A percentile compares a stretch with the other conserved stretches of the same genome.
Conservation (phyloP, 2,888 invertebrate species). For the Acanthosepion esculentum region DNA sequence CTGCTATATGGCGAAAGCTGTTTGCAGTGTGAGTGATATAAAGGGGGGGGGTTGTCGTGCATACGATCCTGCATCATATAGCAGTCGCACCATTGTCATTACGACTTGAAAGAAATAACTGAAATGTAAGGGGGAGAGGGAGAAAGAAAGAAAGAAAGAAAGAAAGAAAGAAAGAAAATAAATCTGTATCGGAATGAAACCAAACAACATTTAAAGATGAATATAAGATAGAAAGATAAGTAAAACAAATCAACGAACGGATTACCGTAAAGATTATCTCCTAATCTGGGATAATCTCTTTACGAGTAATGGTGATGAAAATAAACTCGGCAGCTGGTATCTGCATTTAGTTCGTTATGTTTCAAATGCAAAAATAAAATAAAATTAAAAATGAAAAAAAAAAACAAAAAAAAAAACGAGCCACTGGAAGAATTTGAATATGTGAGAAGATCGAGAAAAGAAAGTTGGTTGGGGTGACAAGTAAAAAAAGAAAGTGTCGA, state of each 20-base stretch:
- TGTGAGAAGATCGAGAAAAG: too few relatives aligned
- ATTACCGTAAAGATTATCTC: background rate
- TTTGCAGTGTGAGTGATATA: too few relatives aligned
- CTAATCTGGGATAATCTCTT: background rate
- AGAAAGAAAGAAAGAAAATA: background rate
- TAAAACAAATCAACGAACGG: background rate
- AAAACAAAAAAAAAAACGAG: background rate
- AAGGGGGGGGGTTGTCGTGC: too few relatives aligned
- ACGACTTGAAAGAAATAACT: too few relatives aligned
- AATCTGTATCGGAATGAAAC: background rate
- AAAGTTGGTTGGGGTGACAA: background rate
- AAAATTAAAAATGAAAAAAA: too few relatives aligned
- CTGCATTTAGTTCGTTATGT: background rate
- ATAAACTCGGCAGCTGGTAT: background rate
- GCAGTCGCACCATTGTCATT: too few relatives aligned
- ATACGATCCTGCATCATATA: too few relatives aligned
- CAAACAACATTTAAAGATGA: background rate
- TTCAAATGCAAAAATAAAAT: background rate
- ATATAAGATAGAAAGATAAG: constrained; percentile 12
- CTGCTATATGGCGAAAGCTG: too few relatives aligned
- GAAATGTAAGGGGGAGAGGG: background rate
- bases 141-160: too few relatives aligned
- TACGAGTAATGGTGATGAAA: background rate
- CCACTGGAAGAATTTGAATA: background rate
- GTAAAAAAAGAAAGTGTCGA: too few relatives aligned